Conservation (phyloP, 2,113 vertebrate species). For the Hucho hucho region DNA sequence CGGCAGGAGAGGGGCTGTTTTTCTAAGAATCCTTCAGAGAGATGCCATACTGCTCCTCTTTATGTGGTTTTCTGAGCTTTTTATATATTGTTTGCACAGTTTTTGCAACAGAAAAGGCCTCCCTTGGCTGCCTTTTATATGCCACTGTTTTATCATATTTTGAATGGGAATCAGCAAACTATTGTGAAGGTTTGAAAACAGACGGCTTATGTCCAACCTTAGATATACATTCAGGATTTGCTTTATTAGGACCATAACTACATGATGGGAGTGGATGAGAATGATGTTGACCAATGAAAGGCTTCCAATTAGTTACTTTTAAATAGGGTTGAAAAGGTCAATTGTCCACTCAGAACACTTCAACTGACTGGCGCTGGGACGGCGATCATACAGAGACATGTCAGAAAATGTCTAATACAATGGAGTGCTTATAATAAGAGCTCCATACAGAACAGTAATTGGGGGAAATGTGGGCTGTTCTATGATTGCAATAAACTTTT, state of each 20-base stretch:
- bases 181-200: background rate
- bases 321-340: background rate
- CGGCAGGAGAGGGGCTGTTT: slow-evolving; percentile 39
- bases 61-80: slow-evolving; percentile 58
- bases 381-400: background rate
- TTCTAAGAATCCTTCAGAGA: slow-evolving; percentile 64
- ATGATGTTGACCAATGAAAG: background rate
- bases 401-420: slow-evolving; percentile 10
- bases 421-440: slow-evolving; percentile 17
- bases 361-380: background rate
- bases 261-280: background rate
- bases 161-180: too few species aligned
- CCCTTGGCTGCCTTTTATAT: background rate
- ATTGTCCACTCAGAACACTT: background rate
- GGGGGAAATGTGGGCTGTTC: slow-evolving; percentile 39
- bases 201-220: background rate
- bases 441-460: slow-evolving; percentile 28
- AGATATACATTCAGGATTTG: background rate
- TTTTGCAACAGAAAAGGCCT: slow-evolving; percentile 2
- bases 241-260: background rate
- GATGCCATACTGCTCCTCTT: slow-evolving; percentile 51
- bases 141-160: background rate
- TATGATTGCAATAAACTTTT: slow-evolving; percentile 45
- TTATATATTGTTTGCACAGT: slow-evolving; percentile 41
- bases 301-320: background rate